Conservation (phyloP, 2,797 vertebrate genomes). For the Catamblyrhynchus diadema region DNA sequence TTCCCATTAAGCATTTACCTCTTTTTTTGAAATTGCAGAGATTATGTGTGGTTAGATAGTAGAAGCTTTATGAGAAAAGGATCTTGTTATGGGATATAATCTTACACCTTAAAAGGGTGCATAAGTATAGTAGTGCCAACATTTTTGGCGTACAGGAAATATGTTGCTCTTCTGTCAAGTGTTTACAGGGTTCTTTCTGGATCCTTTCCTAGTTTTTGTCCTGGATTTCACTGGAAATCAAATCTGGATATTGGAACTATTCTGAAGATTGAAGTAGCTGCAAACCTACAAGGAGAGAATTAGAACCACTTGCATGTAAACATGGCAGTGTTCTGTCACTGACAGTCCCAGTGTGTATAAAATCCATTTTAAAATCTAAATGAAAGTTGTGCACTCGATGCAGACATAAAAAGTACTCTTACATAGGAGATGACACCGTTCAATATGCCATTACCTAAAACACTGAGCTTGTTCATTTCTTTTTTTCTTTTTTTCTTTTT, state of each 20-base stretch:
- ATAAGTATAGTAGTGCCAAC: neutral
- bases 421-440: neutral
- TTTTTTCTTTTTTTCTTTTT: too few relatives aligned
- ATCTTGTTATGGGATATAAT: neutral
- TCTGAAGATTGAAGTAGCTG: neutral
- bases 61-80: neutral
- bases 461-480: neutral
- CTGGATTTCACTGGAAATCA: neutral
- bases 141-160: neutral
- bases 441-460: neutral
- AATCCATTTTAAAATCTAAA: neutral
- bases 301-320: neutral
- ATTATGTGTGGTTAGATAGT: neutral
- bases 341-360: neutral
- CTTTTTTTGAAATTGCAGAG: neutral
- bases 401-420: neutral
- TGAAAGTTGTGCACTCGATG: neutral
- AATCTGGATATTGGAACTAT: neutral
- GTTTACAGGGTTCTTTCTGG: neutral
- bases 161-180: neutral
- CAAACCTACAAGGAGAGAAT: neutral
- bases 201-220: neutral
- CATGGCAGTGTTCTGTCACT: neutral
- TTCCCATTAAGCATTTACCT: neutral
- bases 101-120: neutral